Conservation (phyloP, 2,113 vertebrate genomes). For the Gnathonemus longibarbis region DNA sequence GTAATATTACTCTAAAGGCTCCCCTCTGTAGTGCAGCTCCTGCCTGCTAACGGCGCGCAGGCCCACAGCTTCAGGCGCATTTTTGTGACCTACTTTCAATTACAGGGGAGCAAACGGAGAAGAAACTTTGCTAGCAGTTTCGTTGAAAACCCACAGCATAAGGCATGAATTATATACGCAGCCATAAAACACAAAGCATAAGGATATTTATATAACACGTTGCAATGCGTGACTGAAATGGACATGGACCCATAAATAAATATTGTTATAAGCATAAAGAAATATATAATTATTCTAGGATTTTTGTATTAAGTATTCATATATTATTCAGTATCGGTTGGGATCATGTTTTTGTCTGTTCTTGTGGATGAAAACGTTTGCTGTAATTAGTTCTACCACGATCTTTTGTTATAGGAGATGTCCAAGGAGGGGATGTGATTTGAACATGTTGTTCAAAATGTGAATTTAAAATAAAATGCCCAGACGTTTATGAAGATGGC, state of each 20-base stretch:
- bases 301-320: neutral
- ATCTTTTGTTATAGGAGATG: neutral
- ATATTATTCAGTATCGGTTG: neutral
- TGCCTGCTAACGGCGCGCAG: neutral
- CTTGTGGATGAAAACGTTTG: neutral
- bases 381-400: neutral
- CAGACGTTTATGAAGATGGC: conserved; percentile 68
- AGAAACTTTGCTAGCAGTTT: neutral
- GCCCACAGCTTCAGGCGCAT: neutral
- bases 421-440: neutral
- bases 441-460: neutral
- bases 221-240: neutral
- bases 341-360: neutral
- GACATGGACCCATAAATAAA: neutral
- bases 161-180: neutral
- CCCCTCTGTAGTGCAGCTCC: neutral
- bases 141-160: neutral
- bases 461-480: conserved; percentile 33
- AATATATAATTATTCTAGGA: neutral
- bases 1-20: neutral
- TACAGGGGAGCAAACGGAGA: neutral
- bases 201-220: neutral
- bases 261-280: neutral
- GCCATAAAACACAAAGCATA: neutral
- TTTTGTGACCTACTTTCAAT: neutral